Base-by-base conservation (phyloP, 2,797 vertebrate genomes). In the Poecilia wingei region DNA sequence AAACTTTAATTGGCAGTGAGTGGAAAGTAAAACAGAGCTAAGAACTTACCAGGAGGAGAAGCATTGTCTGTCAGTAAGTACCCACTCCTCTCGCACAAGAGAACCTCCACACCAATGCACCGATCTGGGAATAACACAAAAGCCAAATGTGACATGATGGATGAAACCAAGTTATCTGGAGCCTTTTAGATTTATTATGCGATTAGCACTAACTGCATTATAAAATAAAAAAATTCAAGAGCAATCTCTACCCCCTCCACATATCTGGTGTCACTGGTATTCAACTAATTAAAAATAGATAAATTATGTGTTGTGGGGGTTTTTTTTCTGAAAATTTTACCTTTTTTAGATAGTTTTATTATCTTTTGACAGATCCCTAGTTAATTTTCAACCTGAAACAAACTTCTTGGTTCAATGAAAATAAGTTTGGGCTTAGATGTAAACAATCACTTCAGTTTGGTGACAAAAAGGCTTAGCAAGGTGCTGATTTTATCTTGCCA, bases 51-150 rank as follows among this genome's bases (percentile, higher is more conserved):
- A 96, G 55, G 98, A 98, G 72, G 97, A 97, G 92, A 99, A 99
- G 90, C 98, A 99, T 78, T 98, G 96, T 78, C 96, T 96, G 91
- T 98, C 98, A 16, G 98, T 99, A 86, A 99, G 96, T 76, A 99
- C 97, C 98, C 98, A 99, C 82, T 97, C 95, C 79, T 98, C 97
- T 85, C 98, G 96, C 93, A 99, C 96, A 86, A 99, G 91, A 53
- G 98, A 97, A 25, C 98, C 98, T 76, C 98, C 98, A 53, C 98
- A 99, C 95, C 97, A 98, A 94, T 99, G 98, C 82, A 92, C 94
- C 68, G 96, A 96, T 92, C 98, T 99, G 88, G 70, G 71, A 49
- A 86, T 22, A 85, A 33, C 9, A 86, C 16, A 80, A 76, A 82
- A 55, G 45, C 80, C n/a, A 83, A 71, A 76, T 10, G 14, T 41